Base-by-base conservation (phyloP, 2,113 vertebrate species). In the Ascaphus truei region DNA sequence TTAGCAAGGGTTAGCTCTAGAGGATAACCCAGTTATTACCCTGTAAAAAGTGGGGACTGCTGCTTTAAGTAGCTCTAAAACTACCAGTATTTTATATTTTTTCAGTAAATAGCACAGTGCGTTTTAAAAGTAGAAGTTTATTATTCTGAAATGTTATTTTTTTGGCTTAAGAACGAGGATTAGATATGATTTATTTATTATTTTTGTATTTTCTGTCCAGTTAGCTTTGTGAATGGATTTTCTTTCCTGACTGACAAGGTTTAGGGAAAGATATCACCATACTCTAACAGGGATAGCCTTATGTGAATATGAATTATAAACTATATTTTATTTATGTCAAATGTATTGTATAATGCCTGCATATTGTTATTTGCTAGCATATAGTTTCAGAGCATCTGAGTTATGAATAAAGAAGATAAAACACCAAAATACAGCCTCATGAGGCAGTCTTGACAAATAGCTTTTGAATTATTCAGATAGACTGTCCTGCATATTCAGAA, bases 371-470 rank as follows among this genome's bases (percentile, higher is more conserved):
- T 50, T 37, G 23, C 57, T 31, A 20, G 37, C 22, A 37, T 60
- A 51, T 29, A 59, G 33, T 39, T 51, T 69, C 33, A 51, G 25
- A 60, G 60, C 30, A 18, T 33, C 56, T 69, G 60, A 61, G 41
- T 71, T 61, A 61, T 51, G 47, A 61, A 52, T 30, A 39, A 6
- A 4, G 53, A 58, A 48, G 53, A 71, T 51, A 71, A n/a, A 71
- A 71, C 47, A 52, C 34, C 47, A 43, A 71, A 60, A 41, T 33
- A 52, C 34, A 34, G 48, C 25, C 56, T 61, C 45, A 30, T 52
- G 59, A 71, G 57, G 61, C 56, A 61, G 47, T 45, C 57, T 71
- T 71, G 66, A 69, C 66, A 51, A 71, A 71, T 58, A 71, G 23
- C 57, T 41, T 48, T 11, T 71, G 47, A 71, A 71, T 71, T 61